phyloP scores from a whole-genome alignment of 2,113 vertebrate species.

The Bungarus multicinctus region DNA sequence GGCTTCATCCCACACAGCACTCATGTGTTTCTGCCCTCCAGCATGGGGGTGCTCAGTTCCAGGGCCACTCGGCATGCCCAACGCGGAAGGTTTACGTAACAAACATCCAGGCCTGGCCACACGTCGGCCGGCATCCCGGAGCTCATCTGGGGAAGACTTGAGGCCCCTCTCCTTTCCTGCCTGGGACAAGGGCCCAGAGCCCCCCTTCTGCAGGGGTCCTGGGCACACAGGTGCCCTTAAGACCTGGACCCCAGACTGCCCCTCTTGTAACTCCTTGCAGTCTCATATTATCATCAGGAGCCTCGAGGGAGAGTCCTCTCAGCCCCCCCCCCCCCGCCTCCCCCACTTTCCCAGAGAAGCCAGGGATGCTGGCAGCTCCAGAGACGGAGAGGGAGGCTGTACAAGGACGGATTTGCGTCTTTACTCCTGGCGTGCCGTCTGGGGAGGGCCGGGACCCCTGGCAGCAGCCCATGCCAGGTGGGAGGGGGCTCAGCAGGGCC shows the following conservation, averaged over 20 bases:
- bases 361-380: background rate
- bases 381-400: background rate
- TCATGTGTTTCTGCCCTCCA: conserved; percentile 18
- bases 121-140: background rate
- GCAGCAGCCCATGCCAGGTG: background rate
- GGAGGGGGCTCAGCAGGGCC: background rate
- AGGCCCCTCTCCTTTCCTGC: background rate
- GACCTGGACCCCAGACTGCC: background rate
- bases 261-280: background rate
- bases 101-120: background rate
- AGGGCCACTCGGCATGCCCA: too few species aligned
- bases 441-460: background rate
- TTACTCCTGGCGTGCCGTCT: background rate
- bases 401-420: too few species aligned
- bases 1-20: conserved; percentile 46
- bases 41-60: background rate
- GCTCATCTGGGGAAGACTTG: background rate
- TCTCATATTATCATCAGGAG: background rate
- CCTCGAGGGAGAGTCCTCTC: background rate
- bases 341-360: background rate
- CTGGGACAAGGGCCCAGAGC: too few species aligned
- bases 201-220: background rate
- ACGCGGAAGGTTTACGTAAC: background rate
- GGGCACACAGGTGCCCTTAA: background rate
- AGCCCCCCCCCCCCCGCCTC: background rate